phyloP scores from a whole-genome alignment of 2,797 vertebrate genomes.

The Scolopax bukidnonensis region DNA sequence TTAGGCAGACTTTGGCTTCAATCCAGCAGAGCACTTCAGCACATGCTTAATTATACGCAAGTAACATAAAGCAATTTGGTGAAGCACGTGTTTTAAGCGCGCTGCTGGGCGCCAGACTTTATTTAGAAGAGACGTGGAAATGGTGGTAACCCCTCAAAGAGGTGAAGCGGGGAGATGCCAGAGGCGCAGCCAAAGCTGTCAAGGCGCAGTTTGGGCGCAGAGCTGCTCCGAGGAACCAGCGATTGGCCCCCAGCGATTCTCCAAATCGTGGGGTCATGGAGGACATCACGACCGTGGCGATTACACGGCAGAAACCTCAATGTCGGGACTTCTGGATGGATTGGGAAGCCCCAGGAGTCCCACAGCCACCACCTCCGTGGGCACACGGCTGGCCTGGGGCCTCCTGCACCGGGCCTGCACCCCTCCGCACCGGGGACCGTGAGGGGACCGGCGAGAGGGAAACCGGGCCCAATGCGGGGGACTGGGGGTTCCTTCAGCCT shows the following conservation, averaged over 20 bases:
- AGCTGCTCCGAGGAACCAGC: neutral
- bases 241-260: neutral
- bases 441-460: too few relatives aligned
- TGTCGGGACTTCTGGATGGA: neutral
- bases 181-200: neutral
- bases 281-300: neutral
- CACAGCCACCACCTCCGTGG: accelerated
- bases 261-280: neutral
- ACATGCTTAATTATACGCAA: slow-evolving; percentile 63
- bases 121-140: neutral
- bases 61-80: slow-evolving; percentile 22
- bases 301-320: neutral
- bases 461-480: neutral
- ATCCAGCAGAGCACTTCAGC: slow-evolving; percentile 43
- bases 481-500: neutral
- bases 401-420: accelerated
- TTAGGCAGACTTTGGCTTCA: slow-evolving; percentile 40
- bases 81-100: neutral
- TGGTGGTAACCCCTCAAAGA: neutral
- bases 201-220: neutral
- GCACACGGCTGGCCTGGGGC: neutral
- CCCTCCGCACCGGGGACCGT: neutral
- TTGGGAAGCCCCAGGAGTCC: neutral
- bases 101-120: neutral
- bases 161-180: neutral